A percentile compares a stretch with the other conserved stretches of the same genome.
Conservation (phyloP, 2,888 invertebrate genomes). For the Andricus quercusramuli region DNA sequence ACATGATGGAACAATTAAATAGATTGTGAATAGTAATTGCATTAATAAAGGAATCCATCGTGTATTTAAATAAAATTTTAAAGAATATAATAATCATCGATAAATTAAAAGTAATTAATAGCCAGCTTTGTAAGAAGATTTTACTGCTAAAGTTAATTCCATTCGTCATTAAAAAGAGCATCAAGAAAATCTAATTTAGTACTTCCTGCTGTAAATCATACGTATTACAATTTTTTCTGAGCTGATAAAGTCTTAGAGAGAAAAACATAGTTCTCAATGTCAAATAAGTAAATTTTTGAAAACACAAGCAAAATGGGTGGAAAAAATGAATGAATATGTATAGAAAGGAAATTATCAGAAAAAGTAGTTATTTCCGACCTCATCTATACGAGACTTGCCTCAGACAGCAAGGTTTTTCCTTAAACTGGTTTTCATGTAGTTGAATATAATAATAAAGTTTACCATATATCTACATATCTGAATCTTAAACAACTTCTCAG, state of each 20-base stretch:
- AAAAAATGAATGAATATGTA: background rate
- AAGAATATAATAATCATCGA: background rate
- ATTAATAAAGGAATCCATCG: background rate
- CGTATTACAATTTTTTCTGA: background rate
- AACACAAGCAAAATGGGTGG: background rate
- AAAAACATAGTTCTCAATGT: constrained; percentile 4
- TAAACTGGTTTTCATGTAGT: constrained; percentile 4
- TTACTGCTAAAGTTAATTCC: background rate
- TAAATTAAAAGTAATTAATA: background rate
- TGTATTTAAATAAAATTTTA: background rate
- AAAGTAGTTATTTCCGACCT: constrained; percentile 25
- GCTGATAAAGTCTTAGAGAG: background rate
- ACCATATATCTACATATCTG: constrained; percentile 12
- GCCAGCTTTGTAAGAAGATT: background rate
- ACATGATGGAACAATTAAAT: background rate
- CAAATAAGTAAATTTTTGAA: background rate
- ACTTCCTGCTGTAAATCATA: constrained; percentile 29
- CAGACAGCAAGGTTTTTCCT: constrained; percentile 32
- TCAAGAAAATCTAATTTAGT: constrained; percentile 9
- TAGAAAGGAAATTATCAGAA: constrained; percentile 2
- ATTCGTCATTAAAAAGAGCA: background rate
- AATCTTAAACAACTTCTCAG: background rate
- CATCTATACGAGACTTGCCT: constrained; percentile 6
- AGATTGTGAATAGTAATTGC: background rate
- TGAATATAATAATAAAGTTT: constrained; percentile 20